phyloP scores from a whole-genome alignment of 2,888 invertebrate genomes.

The Neocrepidodera transversa region DNA sequence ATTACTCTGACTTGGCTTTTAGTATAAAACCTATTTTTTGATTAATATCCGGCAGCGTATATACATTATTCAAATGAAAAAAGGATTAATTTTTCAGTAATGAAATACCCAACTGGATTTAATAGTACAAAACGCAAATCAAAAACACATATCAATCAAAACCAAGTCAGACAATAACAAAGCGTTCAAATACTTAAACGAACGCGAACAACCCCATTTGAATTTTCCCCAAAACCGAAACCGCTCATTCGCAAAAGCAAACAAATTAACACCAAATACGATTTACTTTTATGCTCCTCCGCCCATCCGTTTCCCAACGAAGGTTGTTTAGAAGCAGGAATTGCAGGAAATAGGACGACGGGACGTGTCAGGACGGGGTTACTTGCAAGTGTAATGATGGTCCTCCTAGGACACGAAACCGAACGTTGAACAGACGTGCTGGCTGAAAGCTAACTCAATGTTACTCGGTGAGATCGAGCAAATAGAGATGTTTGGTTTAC shows the following conservation, averaged over 20 bases:
- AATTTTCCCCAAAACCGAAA: background rate
- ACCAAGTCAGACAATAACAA: background rate
- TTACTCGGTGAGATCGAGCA: constrained; percentile 27
- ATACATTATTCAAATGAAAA: no score
- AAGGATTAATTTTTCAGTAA: no score
- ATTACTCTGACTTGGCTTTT: no score
- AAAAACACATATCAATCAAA: background rate
- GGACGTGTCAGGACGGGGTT: constrained; percentile 35
- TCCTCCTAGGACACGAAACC: constrained; percentile 37
- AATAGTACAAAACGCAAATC: background rate
- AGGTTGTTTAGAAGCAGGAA: constrained; percentile 23
- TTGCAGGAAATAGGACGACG: constrained; percentile 29
- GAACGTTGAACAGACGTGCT: constrained; percentile 35
- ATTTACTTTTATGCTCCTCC: constrained; percentile 24
- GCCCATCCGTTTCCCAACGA: constrained; percentile 8
- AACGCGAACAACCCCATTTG: background rate
- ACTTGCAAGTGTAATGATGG: constrained; percentile 36
- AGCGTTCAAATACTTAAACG: background rate
- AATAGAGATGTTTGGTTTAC: constrained; percentile 9
- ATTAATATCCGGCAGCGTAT: no score
- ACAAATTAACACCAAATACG: constrained; percentile 23
- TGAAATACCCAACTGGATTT: no score
- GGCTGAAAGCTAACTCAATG: constrained; percentile 34
- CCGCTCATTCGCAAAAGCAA: constrained; percentile 15
- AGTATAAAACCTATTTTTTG: no score